These are phyloP conservation scores for Platycheirus rosarum DNA, from an alignment of 2,888 invertebrate genomes.

Conservation along the genomic window DNA sequence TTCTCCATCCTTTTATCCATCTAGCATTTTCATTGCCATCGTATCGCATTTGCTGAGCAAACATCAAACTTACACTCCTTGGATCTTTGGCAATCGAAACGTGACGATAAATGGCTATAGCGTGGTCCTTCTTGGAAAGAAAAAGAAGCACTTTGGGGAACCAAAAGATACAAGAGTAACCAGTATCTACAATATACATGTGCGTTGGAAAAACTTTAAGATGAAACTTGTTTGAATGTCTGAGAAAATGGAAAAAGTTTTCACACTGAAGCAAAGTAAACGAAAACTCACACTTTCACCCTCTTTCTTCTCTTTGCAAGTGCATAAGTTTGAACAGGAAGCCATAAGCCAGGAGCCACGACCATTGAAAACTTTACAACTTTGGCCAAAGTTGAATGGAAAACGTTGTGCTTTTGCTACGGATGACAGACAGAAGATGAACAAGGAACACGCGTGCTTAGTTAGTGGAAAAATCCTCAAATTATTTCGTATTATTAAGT, in stretches of 20 bases:
- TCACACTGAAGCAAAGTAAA: background rate
- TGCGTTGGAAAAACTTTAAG: constrained; percentile 12
- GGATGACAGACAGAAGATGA: constrained; percentile 8
- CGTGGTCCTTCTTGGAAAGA: background rate
- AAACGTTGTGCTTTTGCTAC: constrained; percentile 13
- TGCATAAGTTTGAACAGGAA: constrained; percentile 10
- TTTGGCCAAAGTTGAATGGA: constrained; percentile 16
- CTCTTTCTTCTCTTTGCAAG: background rate
- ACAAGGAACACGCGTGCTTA: background rate
- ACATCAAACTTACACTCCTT: constrained; percentile 33
- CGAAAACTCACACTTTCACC: background rate
- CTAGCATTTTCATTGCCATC: constrained; percentile 13
- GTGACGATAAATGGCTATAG: constrained; percentile 13
- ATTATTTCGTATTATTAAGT: constrained; percentile 18
- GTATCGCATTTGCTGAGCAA: constrained; percentile 22
- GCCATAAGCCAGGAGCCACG: background rate
- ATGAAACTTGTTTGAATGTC: constrained; percentile 12
- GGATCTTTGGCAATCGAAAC: constrained; percentile 16
- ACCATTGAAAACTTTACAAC: constrained; percentile 31
- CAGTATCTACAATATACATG: background rate
- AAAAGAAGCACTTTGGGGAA: background rate
- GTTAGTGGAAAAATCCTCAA: constrained; percentile 8
- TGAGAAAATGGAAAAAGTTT: constrained; percentile 35
- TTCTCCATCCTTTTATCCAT: too few relatives aligned
- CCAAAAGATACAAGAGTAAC: background rate